Evolutionary conservation across 2,113 vertebrate genomes (phyloP), one percentile per base, ranked within the genome.

Genomic region (Brachyhypopomus occidentalis): DNA sequence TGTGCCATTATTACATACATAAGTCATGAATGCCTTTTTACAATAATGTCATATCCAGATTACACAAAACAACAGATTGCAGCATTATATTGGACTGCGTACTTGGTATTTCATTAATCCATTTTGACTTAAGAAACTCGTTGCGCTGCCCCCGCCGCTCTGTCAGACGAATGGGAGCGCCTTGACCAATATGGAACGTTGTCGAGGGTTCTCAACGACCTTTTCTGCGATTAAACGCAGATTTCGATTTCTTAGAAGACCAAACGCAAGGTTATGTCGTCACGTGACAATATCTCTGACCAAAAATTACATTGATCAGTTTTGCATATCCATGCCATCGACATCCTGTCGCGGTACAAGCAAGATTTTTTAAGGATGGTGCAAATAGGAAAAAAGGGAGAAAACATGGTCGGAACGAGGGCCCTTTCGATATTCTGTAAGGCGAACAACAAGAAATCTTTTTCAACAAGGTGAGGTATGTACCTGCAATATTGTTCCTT

Each of bases 391-490:
- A 41, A 79, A 25, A 17, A 25, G 9, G 22, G 41, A 30, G 66
- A 5, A 27, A 20, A 63, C 19, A 19, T 16, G 25, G 63, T 34
- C 16, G 63, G 2, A 66, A 30, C 4, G 27, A 36, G 64, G 64
- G 30, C 2, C 64, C 64, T 67, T 36, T 45, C 67, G 12, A 23
- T 36, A 56, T 27, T 12, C 36, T 3, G 69, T 25, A 3, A 52
- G 25, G 38, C 23, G 4, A 16, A 20, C 11, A 62, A 5, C 17
- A 9, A 25, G 30, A 56, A 52, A 16, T 17, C 58, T 22, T 41
- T 73, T 73, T 73, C 23, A n/a, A 36, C 69, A 17, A 80, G 78
- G 38, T 80, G 78, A 80, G 78, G 78, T 72, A 58, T 23, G 78
- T 45, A 72, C 14, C 7, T 14, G 9, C 11, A 16, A 14, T 22